Base-by-base conservation (phyloP, 1,140 invertebrate genomes). In the Cydia pomonella region DNA sequence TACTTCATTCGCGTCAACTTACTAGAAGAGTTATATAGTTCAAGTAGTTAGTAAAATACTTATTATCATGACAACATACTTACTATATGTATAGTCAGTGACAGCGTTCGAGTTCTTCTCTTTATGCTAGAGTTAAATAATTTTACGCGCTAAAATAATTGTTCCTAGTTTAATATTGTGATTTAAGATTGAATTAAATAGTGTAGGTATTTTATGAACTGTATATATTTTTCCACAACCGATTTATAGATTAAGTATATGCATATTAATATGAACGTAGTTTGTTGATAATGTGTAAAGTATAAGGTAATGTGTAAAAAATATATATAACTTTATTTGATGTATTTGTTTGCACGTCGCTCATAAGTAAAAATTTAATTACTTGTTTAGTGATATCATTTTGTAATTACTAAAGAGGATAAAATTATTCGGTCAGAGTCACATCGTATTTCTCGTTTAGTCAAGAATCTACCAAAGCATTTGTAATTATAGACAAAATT, bases 401-500 rank as follows among this genome's bases (percentile, higher is more conserved):
- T 18, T 69, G n/a, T 38, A 38, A 69, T 69, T 69, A 69, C 33
- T 33, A 69, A 69, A 69, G 29, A 33, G n/a, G 64, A 16, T 38
- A 2, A 18, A 69, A 41, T 69, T 69, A 41, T 59, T 59, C n/a
- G 64, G 18, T 69, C 64, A 69, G 64, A 69, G 18, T 69, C 7
- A 10, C 63, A n/a, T 64, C 62, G 69, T 21, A 72, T 79, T 77
- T 77, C 73, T 79, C 53, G 69, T 82, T 84, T 86, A 87, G 84
- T 88, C 84, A 80, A 85, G 85, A 86, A 76, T 73, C 78, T 85
- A 88, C 85, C 87, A 87, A 88, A 88, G 84, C 79, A 82, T 83
- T 82, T 76, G 74, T 79, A 69, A 69, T 79, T 77, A 76, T 76
- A 79, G 74, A 75, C 71, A 77, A 80, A 81, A 79, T 73, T 79